Conservation (phyloP, 2,797 vertebrate genomes). For the Podarcis siculus region DNA sequence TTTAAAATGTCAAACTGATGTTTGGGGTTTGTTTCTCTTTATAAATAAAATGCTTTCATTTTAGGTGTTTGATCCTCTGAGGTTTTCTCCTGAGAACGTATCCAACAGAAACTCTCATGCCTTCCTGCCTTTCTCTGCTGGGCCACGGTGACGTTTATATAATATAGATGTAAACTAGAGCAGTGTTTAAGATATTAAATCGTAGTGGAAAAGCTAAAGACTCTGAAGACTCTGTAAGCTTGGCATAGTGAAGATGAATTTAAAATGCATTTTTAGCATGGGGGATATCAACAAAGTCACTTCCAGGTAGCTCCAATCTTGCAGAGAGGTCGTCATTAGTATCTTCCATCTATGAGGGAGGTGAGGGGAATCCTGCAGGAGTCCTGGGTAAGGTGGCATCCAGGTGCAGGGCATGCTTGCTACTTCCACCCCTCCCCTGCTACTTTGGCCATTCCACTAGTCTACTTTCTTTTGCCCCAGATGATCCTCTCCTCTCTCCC, state of each 20-base stretch:
- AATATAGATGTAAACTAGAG: background rate
- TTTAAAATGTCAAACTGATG: too few relatives aligned
- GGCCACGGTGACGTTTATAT: slow-evolving; percentile 32
- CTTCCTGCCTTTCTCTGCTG: slow-evolving; percentile 43
- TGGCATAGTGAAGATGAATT: too few relatives aligned
- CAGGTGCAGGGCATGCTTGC: too few relatives aligned
- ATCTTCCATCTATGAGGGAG: too few relatives aligned
- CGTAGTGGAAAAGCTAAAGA: background rate
- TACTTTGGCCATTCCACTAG: too few relatives aligned
- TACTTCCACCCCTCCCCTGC: too few relatives aligned
- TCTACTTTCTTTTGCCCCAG: too few relatives aligned
- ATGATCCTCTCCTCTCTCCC: too few relatives aligned
- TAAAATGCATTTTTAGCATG: background rate
- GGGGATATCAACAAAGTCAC: background rate
- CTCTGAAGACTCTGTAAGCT: too few relatives aligned
- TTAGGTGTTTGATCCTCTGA: slow-evolving; percentile 43
- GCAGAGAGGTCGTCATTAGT: background rate
- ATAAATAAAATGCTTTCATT: background rate
- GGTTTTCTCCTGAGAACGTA: slow-evolving; percentile 45
- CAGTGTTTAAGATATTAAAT: background rate
- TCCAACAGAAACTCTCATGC: slow-evolving; percentile 31
- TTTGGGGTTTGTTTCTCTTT: too few relatives aligned
- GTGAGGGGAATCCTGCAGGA: too few relatives aligned
- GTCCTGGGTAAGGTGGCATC: too few relatives aligned
- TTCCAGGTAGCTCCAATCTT: background rate